Evolutionary conservation across 1,140 invertebrate genomes (phyloP), one percentile per base, ranked within the genome.

Genomic region (Eriosoma lanigerum): DNA sequence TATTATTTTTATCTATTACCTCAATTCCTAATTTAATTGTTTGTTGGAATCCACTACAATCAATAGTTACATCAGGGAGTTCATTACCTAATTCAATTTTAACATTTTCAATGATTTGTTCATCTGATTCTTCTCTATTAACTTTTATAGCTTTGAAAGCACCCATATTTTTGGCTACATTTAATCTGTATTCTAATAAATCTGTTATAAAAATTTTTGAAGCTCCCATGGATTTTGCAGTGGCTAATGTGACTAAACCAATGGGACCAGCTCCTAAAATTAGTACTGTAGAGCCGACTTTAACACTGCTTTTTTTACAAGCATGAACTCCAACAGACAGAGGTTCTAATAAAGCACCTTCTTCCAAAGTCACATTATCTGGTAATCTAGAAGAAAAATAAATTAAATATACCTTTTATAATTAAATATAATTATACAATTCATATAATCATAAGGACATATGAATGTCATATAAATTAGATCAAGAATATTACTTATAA

Each of bases 321-420:
- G 95, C 95, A 86, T 98, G 95, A 0, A 98, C 94, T n/a, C 92
- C 96, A 32, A 98, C 96, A 0, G 95, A 92, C 9, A 99, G 86
- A 0, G 97, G 97, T 85, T 98, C 97, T 68, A 98, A 85, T 3
- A 98, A 84, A 0, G 96, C 96, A 24, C 95, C 97, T 87, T 99
- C 97, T 86, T 98, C 96, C 84, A 96, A 89, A 21, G 89, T 89
- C 9, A 98, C 91, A 86, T 96, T 89, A 83, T 96, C 92, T 0
- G 96, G 96, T 32, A 99, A 86, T 86, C 96, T 96, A 82, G 56
- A 82, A 81, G 80, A 60, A 81, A 86, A 38, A 38, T 38, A n/a
- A n/a, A n/a, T n/a, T n/a, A n/a, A n/a, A n/a, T n/a, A n/a, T n/a
- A n/a, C n/a, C n/a, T n/a, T 4, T 38, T n/a, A n/a, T n/a, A n/a